Percentiles rank a stretch among this genome's conserved stretches.
phyloP scores from a whole-genome alignment of 2,797 vertebrate species.

The Sebastes taczanowskii region DNA sequence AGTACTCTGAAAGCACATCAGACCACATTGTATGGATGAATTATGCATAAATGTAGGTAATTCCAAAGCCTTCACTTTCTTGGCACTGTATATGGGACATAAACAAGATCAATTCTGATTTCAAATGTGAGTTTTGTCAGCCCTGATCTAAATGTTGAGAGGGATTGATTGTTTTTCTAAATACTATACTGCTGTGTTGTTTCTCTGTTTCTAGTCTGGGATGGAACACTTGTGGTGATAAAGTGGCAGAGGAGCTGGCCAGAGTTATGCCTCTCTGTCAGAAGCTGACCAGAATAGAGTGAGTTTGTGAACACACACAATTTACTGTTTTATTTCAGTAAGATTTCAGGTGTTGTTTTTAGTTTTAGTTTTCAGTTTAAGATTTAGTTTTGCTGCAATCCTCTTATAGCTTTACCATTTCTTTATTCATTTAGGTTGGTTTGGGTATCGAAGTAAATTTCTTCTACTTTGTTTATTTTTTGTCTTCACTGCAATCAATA shows the following conservation, averaged over 20 bases:
- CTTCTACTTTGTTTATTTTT: background rate
- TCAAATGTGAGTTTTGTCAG: background rate
- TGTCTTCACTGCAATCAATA: background rate
- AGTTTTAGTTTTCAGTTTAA: background rate
- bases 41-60: background rate
- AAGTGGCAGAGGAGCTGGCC: slow-evolving; percentile 81
- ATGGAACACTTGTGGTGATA: slow-evolving; percentile 88
- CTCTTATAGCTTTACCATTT: background rate
- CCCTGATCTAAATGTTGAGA: background rate
- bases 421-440: background rate
- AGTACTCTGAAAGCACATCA: background rate
- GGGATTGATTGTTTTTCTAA: background rate
- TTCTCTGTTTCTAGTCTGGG: slow-evolving; percentile 81
- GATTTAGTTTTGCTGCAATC: background rate
- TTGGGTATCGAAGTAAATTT: background rate
- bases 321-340: background rate
- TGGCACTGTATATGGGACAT: background rate
- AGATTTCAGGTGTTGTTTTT: background rate
- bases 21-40: background rate
- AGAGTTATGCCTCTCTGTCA: slow-evolving; percentile 80
- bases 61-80: background rate
- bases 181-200: background rate
- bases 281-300: slow-evolving; percentile 87
- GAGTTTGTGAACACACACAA: slow-evolving; percentile 66
- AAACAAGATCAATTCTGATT: background rate